Conservation (phyloP, 2,797 vertebrate genomes). For the Hybognathus amarus region DNA sequence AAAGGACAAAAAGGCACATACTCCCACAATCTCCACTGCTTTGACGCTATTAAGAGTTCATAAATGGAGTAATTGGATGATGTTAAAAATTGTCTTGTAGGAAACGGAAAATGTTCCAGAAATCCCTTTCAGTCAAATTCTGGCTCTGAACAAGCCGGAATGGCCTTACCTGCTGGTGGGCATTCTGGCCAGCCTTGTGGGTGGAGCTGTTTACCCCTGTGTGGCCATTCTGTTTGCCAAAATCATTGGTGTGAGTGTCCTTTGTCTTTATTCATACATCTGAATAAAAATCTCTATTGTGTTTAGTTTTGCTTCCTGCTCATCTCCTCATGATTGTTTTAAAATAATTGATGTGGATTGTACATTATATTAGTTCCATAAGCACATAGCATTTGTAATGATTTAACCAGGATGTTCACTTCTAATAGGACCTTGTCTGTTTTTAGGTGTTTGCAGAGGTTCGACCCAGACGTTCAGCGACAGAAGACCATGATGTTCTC, state of each 20-base stretch:
- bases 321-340: background rate
- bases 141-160: constrained; percentile 74
- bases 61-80: background rate
- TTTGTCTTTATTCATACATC: constrained; percentile 15
- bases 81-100: constrained; percentile 34
- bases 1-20: constrained; percentile 54
- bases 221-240: constrained; percentile 64
- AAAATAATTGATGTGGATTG: background rate
- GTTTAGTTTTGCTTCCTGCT: background rate
- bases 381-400: background rate
- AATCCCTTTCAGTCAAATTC: constrained; percentile 70
- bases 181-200: constrained; percentile 70
- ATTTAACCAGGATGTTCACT: background rate
- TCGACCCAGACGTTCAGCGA: constrained; percentile 59
- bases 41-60: background rate
- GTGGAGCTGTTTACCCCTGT: constrained; percentile 71
- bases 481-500: constrained; percentile 62
- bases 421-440: background rate
- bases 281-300: constrained; percentile 15
- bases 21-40: background rate
- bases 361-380: background rate
- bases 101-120: constrained; percentile 66
- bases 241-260: constrained; percentile 67
- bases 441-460: constrained; percentile 64
- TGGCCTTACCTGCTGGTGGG: constrained; percentile 72